A percentile compares a stretch with the other conserved stretches of the same genome.
Evolutionary conservation across 1,140 invertebrate species (phyloP).

Genomic region (Drosophila chauvacae): DNA sequence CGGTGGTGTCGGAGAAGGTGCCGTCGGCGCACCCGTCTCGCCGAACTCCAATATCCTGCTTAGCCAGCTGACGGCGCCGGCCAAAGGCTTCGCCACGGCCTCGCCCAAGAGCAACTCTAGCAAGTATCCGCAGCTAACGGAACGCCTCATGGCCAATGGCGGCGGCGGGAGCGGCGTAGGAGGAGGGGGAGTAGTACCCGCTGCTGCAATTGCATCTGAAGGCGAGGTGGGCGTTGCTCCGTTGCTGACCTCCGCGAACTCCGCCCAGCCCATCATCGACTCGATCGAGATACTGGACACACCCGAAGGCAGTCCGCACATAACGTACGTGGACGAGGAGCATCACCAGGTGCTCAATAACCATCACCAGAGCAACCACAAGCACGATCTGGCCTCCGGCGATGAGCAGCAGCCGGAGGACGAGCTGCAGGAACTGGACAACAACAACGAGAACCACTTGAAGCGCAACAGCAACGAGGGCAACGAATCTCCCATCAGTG

Average conservation of each 20-base stretch:
- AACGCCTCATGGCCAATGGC: constrained; percentile 71
- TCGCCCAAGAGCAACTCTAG: constrained; percentile 33
- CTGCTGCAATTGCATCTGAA: background rate
- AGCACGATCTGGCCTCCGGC: background rate
- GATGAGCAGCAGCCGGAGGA: constrained; percentile 39
- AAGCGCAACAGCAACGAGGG: constrained; percentile 55
- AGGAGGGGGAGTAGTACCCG: background rate
- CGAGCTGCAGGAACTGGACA: constrained; percentile 38
- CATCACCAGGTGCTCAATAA: constrained; percentile 45
- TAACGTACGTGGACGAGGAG: constrained; percentile 44
- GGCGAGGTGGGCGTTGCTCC: constrained; percentile 1
- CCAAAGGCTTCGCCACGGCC: constrained; percentile 59
- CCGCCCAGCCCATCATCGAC: constrained; percentile 59
- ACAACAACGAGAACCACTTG: constrained; percentile 70
- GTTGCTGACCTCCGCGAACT: constrained; percentile 1
- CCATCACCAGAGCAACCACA: constrained; percentile 40
- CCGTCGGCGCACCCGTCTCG: constrained; percentile 15
- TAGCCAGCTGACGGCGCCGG: constrained; percentile 66
- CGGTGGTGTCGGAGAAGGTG: background rate
- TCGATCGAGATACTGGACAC: constrained; percentile 82
- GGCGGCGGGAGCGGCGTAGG: constrained; percentile 29
- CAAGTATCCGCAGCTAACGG: constrained; percentile 78
- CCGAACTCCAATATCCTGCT: constrained; percentile 64
- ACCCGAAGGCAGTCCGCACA: constrained; percentile 74
- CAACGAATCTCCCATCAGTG: constrained; percentile 64